Percentiles rank a stretch among this genome's conserved stretches.
These are phyloP conservation scores for Protobothrops mucrosquamatus DNA, from an alignment of 2,113 vertebrate genomes.

Conservation along the genomic window DNA sequence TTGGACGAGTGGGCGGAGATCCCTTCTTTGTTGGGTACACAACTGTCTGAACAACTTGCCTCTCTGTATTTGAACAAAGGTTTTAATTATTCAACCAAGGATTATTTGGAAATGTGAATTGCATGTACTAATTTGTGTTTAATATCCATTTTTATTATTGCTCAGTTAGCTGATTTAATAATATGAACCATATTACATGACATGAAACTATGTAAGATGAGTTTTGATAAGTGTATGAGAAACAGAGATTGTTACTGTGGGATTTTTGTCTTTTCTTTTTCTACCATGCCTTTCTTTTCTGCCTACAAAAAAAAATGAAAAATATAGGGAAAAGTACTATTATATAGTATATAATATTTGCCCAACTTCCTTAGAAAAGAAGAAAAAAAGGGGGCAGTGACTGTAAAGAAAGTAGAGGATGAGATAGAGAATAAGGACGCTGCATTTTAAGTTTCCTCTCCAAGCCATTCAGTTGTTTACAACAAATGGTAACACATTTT, in stretches of 20 bases:
- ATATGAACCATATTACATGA: not conserved
- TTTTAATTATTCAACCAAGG: not conserved
- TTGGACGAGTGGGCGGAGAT: not conserved
- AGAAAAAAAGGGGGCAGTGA: not conserved
- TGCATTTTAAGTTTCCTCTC: not conserved
- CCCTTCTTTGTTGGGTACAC: not conserved
- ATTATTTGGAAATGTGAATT: not conserved
- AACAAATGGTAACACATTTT: not conserved
- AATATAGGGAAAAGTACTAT: not conserved
- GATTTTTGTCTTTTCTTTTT: not conserved
- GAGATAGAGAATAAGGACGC: not conserved
- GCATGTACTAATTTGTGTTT: not conserved
- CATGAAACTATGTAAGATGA: not conserved
- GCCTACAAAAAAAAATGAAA: not conserved
- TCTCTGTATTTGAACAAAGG: not conserved
- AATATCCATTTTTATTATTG: not conserved
- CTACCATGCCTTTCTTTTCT: not conserved
- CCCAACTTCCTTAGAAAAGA: not conserved
- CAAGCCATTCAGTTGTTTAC: not conserved
- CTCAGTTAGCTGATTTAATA: not conserved
- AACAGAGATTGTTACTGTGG: not conserved
- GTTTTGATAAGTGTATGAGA: not conserved
- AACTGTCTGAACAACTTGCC: not conserved
- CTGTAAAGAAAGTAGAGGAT: not conserved
- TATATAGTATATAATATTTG: not conserved